Evolutionary conservation across 2,888 invertebrate genomes (phyloP).

Genomic region (Chymomyza procnemis): DNA sequence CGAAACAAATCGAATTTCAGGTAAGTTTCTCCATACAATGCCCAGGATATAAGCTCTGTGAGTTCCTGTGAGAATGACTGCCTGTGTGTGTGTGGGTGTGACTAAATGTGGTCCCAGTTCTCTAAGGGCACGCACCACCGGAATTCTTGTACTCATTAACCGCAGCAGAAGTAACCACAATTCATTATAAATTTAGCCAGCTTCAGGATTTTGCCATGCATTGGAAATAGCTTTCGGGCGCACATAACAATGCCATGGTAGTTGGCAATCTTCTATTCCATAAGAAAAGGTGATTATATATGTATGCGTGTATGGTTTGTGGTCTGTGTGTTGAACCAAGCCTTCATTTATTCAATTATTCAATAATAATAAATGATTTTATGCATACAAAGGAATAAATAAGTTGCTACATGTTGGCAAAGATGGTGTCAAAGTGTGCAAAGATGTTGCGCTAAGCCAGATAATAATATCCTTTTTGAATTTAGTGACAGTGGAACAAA

Average conservation of each 20-base stretch:
- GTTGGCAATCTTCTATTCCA: background rate
- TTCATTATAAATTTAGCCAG: constrained; percentile 65
- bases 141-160: background rate
- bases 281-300: constrained; percentile 2
- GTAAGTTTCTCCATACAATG: background rate
- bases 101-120: background rate
- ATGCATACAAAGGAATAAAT: constrained; percentile 45
- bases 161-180: constrained; percentile 38
- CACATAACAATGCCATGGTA: background rate
- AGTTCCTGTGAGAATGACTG: background rate
- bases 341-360: constrained; percentile 59
- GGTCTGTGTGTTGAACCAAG: constrained; percentile 38
- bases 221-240: background rate
- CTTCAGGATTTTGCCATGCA: background rate
- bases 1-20: background rate
- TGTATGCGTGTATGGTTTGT: constrained; percentile 20
- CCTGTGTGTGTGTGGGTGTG: background rate
- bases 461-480: background rate
- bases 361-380: constrained; percentile 63
- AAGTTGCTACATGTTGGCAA: constrained; percentile 11
- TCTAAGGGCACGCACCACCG: background rate
- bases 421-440: background rate
- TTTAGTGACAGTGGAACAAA: background rate
- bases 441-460: background rate
- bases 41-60: background rate